Percentiles rank a stretch among this genome's conserved stretches.
These are phyloP conservation scores for Ceuthmochares aereus DNA, from an alignment of 2,113 vertebrate species.

Conservation along the genomic window DNA sequence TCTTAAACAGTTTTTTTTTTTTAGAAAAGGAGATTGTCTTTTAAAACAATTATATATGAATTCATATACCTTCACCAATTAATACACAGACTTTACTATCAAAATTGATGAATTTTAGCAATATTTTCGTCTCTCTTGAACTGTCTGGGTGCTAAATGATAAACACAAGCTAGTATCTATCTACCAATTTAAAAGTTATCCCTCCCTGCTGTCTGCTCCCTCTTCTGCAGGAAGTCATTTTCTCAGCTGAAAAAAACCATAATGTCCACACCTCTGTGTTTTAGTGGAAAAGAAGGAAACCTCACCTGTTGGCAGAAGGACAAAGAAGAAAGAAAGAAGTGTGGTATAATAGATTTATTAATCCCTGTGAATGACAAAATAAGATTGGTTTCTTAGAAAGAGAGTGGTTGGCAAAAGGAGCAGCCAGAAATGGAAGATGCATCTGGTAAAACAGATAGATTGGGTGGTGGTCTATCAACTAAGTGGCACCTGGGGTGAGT, in stretches of 20 bases:
- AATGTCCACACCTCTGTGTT: background rate
- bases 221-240: background rate
- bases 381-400: too few species aligned
- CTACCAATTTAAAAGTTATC: background rate
- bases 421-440: too few species aligned
- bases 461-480: too few species aligned
- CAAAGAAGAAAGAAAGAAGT: background rate
- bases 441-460: too few species aligned
- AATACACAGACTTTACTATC: background rate
- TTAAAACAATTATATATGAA: background rate
- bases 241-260: background rate
- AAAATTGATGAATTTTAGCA: background rate
- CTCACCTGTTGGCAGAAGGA: background rate
- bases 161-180: background rate
- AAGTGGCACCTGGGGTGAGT: too few species aligned
- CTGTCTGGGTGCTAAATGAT: background rate
- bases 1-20: background rate
- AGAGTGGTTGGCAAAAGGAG: too few species aligned
- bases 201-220: background rate
- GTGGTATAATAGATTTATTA: too few species aligned
- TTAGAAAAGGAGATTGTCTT: background rate
- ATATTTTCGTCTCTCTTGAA: background rate
- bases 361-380: too few species aligned
- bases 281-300: background rate
- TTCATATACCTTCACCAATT: background rate